Evolutionary conservation across 2,113 vertebrate species (phyloP).

Genomic region (Stegastes partitus): DNA sequence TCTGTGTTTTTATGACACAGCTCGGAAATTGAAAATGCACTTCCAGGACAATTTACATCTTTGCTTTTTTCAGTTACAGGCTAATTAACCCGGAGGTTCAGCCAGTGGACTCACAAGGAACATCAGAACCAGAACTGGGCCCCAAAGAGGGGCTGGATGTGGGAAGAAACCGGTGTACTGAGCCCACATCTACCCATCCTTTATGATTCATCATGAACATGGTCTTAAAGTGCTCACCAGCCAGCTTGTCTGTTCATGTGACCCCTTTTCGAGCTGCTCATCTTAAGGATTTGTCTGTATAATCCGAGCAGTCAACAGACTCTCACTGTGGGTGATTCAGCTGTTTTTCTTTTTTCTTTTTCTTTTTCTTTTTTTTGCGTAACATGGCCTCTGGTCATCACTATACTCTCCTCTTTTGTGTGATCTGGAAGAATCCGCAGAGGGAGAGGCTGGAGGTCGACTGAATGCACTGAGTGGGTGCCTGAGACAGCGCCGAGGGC

Average conservation of each 20-base stretch:
- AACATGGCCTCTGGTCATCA: conserved; percentile 37
- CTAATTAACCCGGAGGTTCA: too few species aligned
- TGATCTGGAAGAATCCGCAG: conserved; percentile 14
- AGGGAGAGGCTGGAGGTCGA: conserved; percentile 23
- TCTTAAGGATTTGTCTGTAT: conserved; percentile 8
- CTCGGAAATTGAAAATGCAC: too few species aligned
- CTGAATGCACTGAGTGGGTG: conserved; percentile 22
- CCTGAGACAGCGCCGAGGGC: conserved; percentile 13
- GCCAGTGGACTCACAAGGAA: too few species aligned
- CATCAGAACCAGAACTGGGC: too few species aligned
- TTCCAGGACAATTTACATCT: too few species aligned
- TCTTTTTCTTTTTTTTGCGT: neutral
- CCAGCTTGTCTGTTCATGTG: neutral
- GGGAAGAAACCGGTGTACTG: too few species aligned
- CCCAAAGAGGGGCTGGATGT: too few species aligned
- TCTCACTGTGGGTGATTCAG: conserved; percentile 44
- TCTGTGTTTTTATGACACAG: too few species aligned
- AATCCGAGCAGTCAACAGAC: conserved; percentile 29
- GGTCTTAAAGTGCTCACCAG: too few species aligned
- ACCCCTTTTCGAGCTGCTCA: neutral
- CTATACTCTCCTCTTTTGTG: conserved; percentile 27
- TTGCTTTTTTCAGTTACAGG: too few species aligned
- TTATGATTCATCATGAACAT: too few species aligned
- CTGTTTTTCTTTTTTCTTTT: neutral
- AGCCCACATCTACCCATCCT: too few species aligned